Conservation (phyloP, 2,113 vertebrate genomes). For the Peromyscus californicus region DNA sequence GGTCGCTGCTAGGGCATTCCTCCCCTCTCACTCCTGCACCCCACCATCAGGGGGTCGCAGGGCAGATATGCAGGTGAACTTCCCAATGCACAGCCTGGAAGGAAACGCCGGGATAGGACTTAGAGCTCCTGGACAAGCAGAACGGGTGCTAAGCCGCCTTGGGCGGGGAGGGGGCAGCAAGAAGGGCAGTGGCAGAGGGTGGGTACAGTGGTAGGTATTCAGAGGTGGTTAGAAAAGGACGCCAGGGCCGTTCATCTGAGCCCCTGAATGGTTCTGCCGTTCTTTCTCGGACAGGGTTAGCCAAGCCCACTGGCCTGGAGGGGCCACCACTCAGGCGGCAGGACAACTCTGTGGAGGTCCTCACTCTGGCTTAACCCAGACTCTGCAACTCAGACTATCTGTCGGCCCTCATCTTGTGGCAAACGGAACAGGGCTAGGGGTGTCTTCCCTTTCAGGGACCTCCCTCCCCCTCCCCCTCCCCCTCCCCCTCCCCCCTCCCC, state of each 20-base stretch:
- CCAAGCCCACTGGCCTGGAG: neutral
- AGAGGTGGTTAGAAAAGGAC: neutral
- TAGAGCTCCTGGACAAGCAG: neutral
- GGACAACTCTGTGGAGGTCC: neutral
- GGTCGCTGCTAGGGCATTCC: neutral
- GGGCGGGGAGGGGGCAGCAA: no score
- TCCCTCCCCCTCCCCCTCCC: neutral
- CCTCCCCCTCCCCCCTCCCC: neutral
- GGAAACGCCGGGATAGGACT: neutral
- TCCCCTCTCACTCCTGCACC: neutral
- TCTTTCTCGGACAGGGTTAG: neutral
- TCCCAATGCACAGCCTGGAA: neutral
- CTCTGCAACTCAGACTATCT: neutral
- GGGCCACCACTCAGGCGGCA: neutral
- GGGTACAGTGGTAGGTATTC: neutral
- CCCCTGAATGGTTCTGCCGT: no score
- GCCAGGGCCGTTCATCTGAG: neutral
- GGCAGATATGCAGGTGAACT: constrained; percentile 21
- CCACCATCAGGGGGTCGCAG: neutral
- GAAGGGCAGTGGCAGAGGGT: neutral
- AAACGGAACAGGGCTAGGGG: neutral
- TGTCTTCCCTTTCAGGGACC: neutral
- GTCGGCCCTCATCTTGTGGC: neutral
- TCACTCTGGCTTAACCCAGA: neutral
- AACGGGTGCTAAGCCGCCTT: no score